Evolutionary conservation across 1,140 invertebrate species (phyloP).

Genomic region (Musca domestica): DNA sequence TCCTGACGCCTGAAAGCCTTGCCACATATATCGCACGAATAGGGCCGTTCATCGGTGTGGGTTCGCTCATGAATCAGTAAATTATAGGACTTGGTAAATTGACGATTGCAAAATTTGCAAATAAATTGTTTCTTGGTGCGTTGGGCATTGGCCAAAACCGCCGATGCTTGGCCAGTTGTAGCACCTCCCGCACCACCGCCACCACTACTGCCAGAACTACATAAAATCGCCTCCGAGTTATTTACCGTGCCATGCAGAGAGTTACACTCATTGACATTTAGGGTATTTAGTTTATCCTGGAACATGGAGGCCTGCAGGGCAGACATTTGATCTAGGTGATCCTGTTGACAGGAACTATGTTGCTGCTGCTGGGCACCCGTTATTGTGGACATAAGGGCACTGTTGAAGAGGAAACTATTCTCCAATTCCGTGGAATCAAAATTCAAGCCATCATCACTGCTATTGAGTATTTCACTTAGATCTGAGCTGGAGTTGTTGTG

Average conservation of each 20-base stretch:
- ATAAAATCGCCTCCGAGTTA: not conserved
- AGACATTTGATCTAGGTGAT: conserved; percentile 23
- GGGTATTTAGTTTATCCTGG: conserved; percentile 44
- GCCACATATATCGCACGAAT: conserved; percentile 96
- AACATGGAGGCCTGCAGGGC: conserved; percentile 48
- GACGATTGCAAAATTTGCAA: conserved; percentile 94
- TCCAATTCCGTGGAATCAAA: conserved; percentile 47
- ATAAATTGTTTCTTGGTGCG: conserved; percentile 95
- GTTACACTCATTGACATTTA: conserved; percentile 3
- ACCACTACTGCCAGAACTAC: not conserved
- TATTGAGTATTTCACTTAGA: conserved; percentile 38
- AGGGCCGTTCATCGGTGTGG: conserved; percentile 97
- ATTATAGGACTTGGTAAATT: conserved; percentile 98
- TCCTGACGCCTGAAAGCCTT: conserved; percentile 96
- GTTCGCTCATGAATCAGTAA: conserved; percentile 96
- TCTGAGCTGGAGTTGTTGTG: conserved; percentile 14
- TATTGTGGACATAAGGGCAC: conserved; percentile 14
- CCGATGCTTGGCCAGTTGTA: conserved; percentile 45
- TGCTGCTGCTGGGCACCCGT: conserved; percentile 20
- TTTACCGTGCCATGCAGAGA: not conserved
- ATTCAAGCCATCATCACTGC: conserved; percentile 41
- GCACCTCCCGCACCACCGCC: conserved; percentile 60
- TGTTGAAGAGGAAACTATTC: conserved; percentile 25
- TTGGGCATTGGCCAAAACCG: conserved; percentile 40
- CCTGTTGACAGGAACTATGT: not conserved